Percentiles rank a stretch among this genome's conserved stretches.
phyloP scores from a whole-genome alignment of 2,888 invertebrate genomes.

The Euzophera pinguis region DNA sequence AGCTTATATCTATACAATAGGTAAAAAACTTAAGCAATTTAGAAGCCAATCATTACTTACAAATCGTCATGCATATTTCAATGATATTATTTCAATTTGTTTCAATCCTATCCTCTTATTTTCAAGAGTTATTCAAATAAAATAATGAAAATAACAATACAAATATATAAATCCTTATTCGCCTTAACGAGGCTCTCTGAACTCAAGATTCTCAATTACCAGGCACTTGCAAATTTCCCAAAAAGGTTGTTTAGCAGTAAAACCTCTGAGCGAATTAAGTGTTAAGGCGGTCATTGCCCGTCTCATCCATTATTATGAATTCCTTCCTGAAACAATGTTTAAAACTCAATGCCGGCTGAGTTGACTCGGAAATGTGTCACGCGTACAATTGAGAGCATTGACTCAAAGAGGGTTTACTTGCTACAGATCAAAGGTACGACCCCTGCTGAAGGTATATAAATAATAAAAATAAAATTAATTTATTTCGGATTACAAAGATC shows the following conservation, averaged over 20 bases:
- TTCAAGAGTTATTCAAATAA: neutral
- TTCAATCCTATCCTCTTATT: no score
- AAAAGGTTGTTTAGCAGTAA: neutral
- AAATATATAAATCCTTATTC: neutral
- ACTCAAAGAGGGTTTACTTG: conserved; percentile 18
- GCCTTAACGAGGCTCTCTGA: neutral
- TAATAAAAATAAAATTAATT: no score
- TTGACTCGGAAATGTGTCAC: conserved; percentile 21
- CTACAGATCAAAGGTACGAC: neutral
- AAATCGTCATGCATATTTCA: no score
- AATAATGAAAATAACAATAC: neutral
- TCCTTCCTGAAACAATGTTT: neutral
- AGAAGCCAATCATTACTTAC: no score
- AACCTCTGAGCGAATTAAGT: neutral
- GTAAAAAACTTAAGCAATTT: no score
- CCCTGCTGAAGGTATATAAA: neutral
- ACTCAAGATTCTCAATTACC: neutral
- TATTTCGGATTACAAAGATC: no score
- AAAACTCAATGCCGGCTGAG: neutral
- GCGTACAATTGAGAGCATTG: conserved; percentile 21
- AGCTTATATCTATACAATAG: no score
- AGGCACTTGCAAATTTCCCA: neutral
- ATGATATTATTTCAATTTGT: no score
- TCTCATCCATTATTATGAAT: neutral
- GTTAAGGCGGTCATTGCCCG: conserved; percentile 2